A percentile compares a stretch with the other conserved stretches of the same genome.
Evolutionary conservation across 2,113 vertebrate genomes (phyloP).

Genomic region (Lophura nycthemera): DNA sequence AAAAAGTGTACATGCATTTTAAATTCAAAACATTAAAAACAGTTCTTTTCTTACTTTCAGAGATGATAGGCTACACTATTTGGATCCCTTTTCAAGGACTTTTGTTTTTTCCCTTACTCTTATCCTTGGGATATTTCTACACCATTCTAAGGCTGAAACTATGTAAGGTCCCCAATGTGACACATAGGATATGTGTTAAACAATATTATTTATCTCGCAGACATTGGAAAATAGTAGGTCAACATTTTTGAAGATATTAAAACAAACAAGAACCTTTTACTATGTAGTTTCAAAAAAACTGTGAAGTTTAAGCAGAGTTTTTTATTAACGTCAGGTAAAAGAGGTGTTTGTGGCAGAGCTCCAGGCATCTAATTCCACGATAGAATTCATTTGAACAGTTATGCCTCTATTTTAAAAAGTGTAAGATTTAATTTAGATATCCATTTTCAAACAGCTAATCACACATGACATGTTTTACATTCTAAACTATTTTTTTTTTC

Average conservation of each 20-base stretch:
- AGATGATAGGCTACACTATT: not conserved
- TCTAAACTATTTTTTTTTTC: not conserved
- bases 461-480: not conserved
- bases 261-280: not conserved
- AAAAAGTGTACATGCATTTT: not conserved
- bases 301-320: not conserved
- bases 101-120: not conserved
- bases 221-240: not conserved
- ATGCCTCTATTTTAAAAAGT: not conserved
- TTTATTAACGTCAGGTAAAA: not conserved
- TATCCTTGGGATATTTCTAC: not conserved
- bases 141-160: not conserved
- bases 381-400: not conserved
- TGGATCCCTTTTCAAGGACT: not conserved
- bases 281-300: not conserved
- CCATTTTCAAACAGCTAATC: not conserved
- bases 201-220: not conserved
- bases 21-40: not conserved
- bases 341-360: not conserved
- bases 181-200: not conserved
- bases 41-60: not conserved
- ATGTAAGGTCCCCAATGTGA: accelerated
- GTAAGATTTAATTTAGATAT: not conserved
- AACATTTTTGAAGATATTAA: not conserved
- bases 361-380: not conserved